A percentile compares a stretch with the other conserved stretches of the same genome.
These are phyloP conservation scores for Perca schrenkii DNA, from an alignment of 2,113 vertebrate species.

Conservation along the genomic window DNA sequence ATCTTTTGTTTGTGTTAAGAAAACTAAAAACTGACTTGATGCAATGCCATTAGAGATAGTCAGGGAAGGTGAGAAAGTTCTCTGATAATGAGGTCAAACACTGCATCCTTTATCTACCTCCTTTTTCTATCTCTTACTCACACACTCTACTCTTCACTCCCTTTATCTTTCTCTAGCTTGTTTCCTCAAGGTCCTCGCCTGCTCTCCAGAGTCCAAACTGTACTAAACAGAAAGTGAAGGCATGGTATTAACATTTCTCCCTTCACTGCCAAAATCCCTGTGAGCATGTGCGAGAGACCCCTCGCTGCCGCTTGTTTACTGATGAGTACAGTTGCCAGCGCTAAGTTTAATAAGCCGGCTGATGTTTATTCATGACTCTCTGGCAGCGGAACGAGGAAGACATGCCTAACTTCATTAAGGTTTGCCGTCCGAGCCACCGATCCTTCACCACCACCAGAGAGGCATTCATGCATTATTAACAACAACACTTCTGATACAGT, in stretches of 20 bases:
- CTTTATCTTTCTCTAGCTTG: not conserved
- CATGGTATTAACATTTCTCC: constrained; percentile 47
- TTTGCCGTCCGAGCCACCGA: constrained; percentile 55
- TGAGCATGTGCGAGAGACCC: constrained; percentile 39
- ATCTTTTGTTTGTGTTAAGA: not conserved
- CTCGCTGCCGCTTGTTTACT: constrained; percentile 74
- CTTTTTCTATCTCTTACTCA: not conserved
- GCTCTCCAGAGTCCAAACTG: constrained; percentile 49
- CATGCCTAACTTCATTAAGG: constrained; percentile 76
- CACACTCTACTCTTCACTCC: not conserved
- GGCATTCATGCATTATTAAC: constrained; percentile 80
- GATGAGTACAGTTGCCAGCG: constrained; percentile 72
- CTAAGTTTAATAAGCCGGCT: constrained; percentile 80
- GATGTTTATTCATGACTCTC: constrained; percentile 85
- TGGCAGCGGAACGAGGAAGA: constrained; percentile 64
- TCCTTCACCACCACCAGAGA: constrained; percentile 58
- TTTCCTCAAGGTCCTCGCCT: constrained; percentile 3
- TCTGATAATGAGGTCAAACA: constrained; percentile 40
- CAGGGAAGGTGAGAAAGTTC: not conserved
- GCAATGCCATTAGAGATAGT: not conserved
- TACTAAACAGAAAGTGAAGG: constrained; percentile 50
- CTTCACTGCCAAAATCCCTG: constrained; percentile 42
- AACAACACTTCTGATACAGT: constrained; percentile 58
- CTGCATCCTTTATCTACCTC: not conserved
- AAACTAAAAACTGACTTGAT: not conserved